Conservation (phyloP, 2,113 vertebrate species). For the Rutilus rutilus region DNA sequence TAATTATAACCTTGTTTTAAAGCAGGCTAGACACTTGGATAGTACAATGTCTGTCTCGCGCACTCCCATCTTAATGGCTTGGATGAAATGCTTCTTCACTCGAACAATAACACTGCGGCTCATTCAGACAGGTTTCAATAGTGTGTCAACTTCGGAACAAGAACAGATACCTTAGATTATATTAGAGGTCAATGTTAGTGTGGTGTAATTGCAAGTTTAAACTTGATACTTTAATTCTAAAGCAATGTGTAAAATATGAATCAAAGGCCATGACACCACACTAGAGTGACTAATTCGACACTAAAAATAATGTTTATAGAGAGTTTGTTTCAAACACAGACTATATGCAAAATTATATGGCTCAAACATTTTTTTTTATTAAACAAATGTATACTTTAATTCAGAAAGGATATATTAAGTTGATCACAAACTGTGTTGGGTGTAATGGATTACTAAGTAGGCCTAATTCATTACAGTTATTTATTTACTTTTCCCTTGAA, state of each 20-base stretch:
- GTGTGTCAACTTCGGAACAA: neutral
- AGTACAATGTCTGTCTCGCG: conserved; percentile 35
- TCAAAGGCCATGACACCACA: neutral
- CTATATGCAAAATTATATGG: too few relatives aligned
- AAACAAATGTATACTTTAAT: too few relatives aligned
- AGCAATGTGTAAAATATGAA: neutral
- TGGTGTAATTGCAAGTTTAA: neutral
- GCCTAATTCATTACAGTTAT: too few relatives aligned
- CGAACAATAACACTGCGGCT: neutral
- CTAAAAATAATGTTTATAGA: too few relatives aligned
- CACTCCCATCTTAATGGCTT: neutral
- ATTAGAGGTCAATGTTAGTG: neutral
- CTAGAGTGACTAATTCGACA: neutral
- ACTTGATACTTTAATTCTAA: neutral
- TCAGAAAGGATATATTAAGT: too few relatives aligned
- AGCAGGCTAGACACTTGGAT: conserved; percentile 31
- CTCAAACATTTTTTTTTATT: too few relatives aligned
- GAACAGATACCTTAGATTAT: neutral
- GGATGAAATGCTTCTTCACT: neutral
- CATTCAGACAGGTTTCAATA: neutral
- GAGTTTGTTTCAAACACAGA: too few relatives aligned
- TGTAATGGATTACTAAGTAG: too few relatives aligned
- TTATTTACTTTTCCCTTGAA: too few relatives aligned
- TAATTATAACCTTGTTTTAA: conserved; percentile 47
- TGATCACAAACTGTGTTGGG: too few relatives aligned